Evolutionary conservation across 2,888 invertebrate species (phyloP), one percentile per base, ranked within the genome.

Genomic region (Tuberolachnus salignus): DNA sequence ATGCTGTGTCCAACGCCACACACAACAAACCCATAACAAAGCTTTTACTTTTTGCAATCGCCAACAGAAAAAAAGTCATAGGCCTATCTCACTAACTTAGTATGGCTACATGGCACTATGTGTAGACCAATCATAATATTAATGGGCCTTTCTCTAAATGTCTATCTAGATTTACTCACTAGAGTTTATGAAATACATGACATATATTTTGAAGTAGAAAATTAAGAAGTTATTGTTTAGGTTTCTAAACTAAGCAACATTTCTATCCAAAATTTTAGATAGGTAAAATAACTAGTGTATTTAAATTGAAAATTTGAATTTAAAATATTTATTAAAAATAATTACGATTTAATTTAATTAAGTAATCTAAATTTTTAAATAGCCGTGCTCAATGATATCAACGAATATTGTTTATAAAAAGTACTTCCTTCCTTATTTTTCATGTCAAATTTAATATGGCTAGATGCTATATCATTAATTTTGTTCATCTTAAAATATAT

Each of bases 1-100:
- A 78, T 78, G 78, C 78, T 78, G 78, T 78, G 78, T 78, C 78
- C 78, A 78, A 78, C 78, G 78, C 78, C 78, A 78, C 78, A 78
- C 78, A 78, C 78, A 78, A 78, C 78, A 78, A 78, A 78, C 78
- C 78, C 78, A 78, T 78, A 78, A 78, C 78, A 78, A 78, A 78
- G 78, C 78, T 78, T 78, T 78, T 78, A 78, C 78, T 78, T 78
- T 69, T 78, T 78, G 78, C 78, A 78, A 78, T 78, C 78, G 78
- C 78, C 78, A 78, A 78, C 78, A 78, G 78, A 78, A 78, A 78
- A 78, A 78, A 78, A 78, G 78, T 78, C 78, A 78, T 78, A 78
- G 78, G 78, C 78, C 78, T 78, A 78, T 59, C 78, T 69, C 59
- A 61, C 78, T 69, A 78, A 78, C 78, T 67, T 78, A 73, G 42